Percentiles rank a stretch among this genome's conserved stretches.
These are phyloP conservation scores for Aegithalos caudatus DNA, from an alignment of 2,113 vertebrate species.

Conservation along the genomic window DNA sequence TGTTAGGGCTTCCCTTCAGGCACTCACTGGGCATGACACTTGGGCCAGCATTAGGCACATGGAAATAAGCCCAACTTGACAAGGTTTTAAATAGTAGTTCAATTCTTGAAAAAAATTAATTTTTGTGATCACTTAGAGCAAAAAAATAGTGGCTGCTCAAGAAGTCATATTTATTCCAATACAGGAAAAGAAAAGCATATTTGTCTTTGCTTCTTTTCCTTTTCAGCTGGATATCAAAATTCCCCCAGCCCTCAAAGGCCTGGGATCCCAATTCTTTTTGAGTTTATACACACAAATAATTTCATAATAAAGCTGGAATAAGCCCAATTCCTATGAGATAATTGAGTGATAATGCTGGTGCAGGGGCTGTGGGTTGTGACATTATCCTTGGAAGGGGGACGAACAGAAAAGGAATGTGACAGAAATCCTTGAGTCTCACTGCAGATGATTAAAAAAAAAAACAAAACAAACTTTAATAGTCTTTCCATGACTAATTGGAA, in stretches of 20 bases:
- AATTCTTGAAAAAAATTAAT: not conserved
- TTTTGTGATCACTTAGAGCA: not conserved
- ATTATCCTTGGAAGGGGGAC: not conserved
- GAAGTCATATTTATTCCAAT: not conserved
- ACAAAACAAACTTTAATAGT: not conserved
- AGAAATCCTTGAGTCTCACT: not conserved
- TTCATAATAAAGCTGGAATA: not conserved
- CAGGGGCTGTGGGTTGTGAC: not conserved
- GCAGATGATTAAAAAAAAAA: not conserved
- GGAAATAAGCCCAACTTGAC: not conserved
- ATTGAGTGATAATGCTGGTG: not conserved
- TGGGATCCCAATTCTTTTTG: not conserved
- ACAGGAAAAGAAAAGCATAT: not conserved
- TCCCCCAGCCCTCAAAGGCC: not conserved
- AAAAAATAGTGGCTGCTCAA: not conserved
- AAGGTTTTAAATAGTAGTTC: not conserved
- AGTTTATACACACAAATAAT: not conserved
- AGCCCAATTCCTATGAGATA: not conserved
- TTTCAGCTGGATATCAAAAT: not conserved
- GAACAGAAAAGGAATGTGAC: not conserved
- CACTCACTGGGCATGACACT: not conserved
- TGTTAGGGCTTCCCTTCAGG: not conserved
- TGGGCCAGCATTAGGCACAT: fast-evolving
- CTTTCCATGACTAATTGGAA: not conserved
- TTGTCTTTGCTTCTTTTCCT: not conserved